Evolutionary conservation across 2,797 vertebrate species (phyloP).

Genomic region (Echeneis naucrates): DNA sequence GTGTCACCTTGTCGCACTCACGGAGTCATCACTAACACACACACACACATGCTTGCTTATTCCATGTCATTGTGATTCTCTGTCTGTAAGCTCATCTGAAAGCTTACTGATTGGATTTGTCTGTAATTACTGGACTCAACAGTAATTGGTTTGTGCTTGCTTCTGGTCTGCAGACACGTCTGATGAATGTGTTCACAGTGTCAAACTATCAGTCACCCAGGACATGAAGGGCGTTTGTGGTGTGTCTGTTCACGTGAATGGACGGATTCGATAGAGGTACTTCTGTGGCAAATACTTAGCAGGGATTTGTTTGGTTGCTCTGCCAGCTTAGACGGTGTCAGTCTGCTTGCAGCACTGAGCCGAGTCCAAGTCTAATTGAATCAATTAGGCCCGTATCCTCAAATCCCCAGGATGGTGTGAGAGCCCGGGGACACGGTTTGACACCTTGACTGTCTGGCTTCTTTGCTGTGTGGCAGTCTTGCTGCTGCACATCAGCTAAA

Average conservation of each 20-base stretch:
- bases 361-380: slow-evolving; percentile 73
- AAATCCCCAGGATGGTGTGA: slow-evolving; percentile 45
- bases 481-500: neutral
- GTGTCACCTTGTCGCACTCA: neutral
- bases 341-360: slow-evolving; percentile 45
- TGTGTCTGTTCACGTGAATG: slow-evolving; percentile 18
- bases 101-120: slow-evolving; percentile 35
- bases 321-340: slow-evolving; percentile 36
- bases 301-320: slow-evolving; percentile 59
- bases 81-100: slow-evolving; percentile 19
- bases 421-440: slow-evolving; percentile 27
- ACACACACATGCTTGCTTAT: neutral
- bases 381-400: slow-evolving; percentile 66
- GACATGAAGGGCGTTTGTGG: slow-evolving; percentile 1
- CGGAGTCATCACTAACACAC: neutral
- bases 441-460: slow-evolving; percentile 23
- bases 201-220: slow-evolving; percentile 16
- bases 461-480: neutral
- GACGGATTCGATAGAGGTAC: slow-evolving; percentile 51
- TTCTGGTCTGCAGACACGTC: neutral
- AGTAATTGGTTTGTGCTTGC: slow-evolving; percentile 7
- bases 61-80: slow-evolving; percentile 2
- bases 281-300: slow-evolving; percentile 59
- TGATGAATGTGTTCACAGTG: slow-evolving; percentile 32
- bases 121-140: slow-evolving; percentile 1